Evolutionary conservation across 2,888 invertebrate species (phyloP).

Genomic region (Drosophila monieri): DNA sequence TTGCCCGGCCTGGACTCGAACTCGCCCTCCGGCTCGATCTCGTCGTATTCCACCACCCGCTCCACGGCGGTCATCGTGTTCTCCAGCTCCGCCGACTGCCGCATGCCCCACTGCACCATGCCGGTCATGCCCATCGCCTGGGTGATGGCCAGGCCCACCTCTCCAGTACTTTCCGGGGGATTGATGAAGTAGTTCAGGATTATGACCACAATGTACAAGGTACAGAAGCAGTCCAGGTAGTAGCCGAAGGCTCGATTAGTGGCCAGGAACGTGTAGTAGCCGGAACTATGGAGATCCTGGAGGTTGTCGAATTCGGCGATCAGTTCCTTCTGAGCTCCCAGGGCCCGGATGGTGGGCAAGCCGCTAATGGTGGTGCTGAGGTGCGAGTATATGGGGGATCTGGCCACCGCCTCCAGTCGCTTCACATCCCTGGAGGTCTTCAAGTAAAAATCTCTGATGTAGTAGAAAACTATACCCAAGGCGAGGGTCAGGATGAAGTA

Average conservation of each 20-base stretch:
- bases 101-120: constrained; percentile 91
- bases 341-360: constrained; percentile 94
- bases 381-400: constrained; percentile 97
- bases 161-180: constrained; percentile 87
- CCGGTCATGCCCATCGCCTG: constrained; percentile 91
- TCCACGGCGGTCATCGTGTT: constrained; percentile 96
- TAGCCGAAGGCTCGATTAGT: constrained; percentile 96
- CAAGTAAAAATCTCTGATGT: constrained; percentile 90
- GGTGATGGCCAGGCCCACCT: constrained; percentile 91
- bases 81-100: constrained; percentile 94
- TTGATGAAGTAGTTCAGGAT: constrained; percentile 92
- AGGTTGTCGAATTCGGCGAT: constrained; percentile 91
- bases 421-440: constrained; percentile 92
- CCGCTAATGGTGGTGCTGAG: constrained; percentile 95
- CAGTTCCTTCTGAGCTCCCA: constrained; percentile 91
- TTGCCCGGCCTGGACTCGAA: constrained; percentile 87
- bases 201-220: constrained; percentile 92
- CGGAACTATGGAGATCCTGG: constrained; percentile 93
- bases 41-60: constrained; percentile 88
- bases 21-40: constrained; percentile 84
- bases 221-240: constrained; percentile 94
- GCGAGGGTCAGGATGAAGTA: constrained; percentile 88
- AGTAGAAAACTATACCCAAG: constrained; percentile 89
- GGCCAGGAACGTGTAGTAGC: constrained; percentile 95
- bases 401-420: constrained; percentile 90